These are phyloP conservation scores for Halcyon chelicuti DNA, from an alignment of 2,797 vertebrate genomes.

Conservation along the genomic window DNA sequence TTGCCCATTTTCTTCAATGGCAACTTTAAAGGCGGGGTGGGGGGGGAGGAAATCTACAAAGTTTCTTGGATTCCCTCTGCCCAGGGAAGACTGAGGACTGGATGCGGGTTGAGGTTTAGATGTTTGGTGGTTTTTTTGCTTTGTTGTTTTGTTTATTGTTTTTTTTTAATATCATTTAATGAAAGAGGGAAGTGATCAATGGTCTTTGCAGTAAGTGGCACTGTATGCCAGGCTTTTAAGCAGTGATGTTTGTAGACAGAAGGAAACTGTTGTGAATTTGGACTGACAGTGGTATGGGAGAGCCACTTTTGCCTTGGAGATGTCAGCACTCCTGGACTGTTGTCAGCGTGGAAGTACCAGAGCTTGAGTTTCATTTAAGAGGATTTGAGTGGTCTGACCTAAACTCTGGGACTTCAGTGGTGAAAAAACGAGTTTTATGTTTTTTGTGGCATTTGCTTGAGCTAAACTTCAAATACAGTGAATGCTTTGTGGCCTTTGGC, in stretches of 20 bases:
- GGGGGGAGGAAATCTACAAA: accelerated
- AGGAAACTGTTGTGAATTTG: background rate
- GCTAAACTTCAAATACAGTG: background rate
- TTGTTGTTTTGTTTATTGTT: no score
- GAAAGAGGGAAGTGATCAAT: background rate
- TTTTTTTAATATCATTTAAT: background rate
- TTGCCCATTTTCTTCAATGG: background rate
- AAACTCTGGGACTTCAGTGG: background rate
- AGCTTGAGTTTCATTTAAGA: background rate
- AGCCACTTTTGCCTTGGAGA: background rate
- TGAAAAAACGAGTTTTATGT: background rate
- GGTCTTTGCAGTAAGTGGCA: background rate
- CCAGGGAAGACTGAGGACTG: background rate
- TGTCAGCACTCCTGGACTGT: background rate
- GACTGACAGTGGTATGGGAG: background rate
- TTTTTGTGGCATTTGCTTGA: background rate
- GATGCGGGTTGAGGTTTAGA: background rate
- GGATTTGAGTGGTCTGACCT: background rate
- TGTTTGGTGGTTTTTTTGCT: accelerated
- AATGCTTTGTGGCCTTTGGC: accelerated
- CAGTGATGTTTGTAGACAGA: background rate
- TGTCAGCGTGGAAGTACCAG: background rate
- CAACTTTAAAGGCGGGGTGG: background rate
- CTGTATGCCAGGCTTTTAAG: background rate
- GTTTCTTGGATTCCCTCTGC: background rate